phyloP scores from a whole-genome alignment of 2,797 vertebrate species.

The Xenopus petersii region DNA sequence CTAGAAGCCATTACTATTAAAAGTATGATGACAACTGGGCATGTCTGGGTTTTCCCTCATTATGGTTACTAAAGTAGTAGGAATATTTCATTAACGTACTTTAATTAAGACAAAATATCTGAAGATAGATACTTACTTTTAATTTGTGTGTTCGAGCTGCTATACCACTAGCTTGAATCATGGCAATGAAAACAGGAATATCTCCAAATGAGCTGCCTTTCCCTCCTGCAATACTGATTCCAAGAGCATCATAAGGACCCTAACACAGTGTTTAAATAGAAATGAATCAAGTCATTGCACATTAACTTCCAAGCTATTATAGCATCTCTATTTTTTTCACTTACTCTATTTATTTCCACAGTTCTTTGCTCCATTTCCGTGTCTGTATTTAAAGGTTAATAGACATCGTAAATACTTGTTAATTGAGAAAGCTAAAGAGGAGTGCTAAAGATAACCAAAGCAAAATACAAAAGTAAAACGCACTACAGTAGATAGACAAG shows the following conservation, averaged over 20 bases:
- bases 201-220: conserved; percentile 90
- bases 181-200: conserved; percentile 91
- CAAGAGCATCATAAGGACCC: conserved; percentile 84
- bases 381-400: conserved; percentile 49
- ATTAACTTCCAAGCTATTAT: no score
- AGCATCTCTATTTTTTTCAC: conserved; percentile 26
- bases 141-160: conserved; percentile 85
- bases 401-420: neutral
- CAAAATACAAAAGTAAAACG: neutral
- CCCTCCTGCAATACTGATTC: conserved; percentile 92
- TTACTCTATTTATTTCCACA: conserved; percentile 85
- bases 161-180: conserved; percentile 92
- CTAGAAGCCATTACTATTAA: no score
- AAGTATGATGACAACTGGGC: no score
- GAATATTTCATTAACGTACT: no score
- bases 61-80: no score
- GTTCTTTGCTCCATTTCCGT: conserved; percentile 70
- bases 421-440: neutral
- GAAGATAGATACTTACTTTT: conserved; percentile 67
- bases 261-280: conserved; percentile 53
- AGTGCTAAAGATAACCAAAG: neutral
- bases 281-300: neutral
- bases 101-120: no score
- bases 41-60: no score
- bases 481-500: no score